Percentiles rank a stretch among this genome's conserved stretches.
These are phyloP conservation scores for Petromus typicus DNA, from an alignment of 2,113 vertebrate genomes.

Conservation along the genomic window DNA sequence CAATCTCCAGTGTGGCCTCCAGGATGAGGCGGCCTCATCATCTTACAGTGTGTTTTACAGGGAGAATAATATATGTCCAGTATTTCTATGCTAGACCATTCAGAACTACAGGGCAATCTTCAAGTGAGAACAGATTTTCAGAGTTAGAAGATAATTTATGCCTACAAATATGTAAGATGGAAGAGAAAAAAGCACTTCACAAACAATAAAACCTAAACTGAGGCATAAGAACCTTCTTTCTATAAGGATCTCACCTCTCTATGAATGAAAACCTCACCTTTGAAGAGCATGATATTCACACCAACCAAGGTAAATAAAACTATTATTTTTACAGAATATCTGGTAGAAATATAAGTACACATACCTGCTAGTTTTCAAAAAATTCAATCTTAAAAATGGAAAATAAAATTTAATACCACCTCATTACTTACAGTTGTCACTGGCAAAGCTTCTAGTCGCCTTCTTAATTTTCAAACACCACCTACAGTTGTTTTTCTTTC, in stretches of 20 bases:
- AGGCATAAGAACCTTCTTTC: background rate
- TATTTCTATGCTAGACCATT: background rate
- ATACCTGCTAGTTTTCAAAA: slow-evolving; percentile 65
- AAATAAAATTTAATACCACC: slow-evolving; percentile 73
- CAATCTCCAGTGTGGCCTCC: background rate
- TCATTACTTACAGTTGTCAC: slow-evolving; percentile 74
- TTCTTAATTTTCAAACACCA: slow-evolving; percentile 67
- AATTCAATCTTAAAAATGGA: slow-evolving; percentile 67
- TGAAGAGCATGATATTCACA: slow-evolving; percentile 25
- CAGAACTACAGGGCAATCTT: background rate
- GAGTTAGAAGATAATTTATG: slow-evolving; percentile 43
- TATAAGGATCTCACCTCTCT: slow-evolving; percentile 9
- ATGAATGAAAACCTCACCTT: slow-evolving; percentile 39
- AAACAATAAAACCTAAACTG: slow-evolving; percentile 67
- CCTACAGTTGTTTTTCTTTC: slow-evolving; percentile 68
- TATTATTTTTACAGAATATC: slow-evolving; percentile 19
- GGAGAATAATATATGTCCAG: background rate
- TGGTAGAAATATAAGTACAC: slow-evolving; percentile 65
- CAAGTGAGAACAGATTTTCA: slow-evolving; percentile 53
- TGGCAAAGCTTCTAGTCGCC: slow-evolving; percentile 64
- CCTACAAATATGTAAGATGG: slow-evolving; percentile 16
- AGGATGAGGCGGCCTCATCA: background rate
- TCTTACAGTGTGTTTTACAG: background rate
- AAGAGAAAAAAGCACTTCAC: slow-evolving; percentile 54
- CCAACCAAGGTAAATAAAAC: slow-evolving; percentile 65